Percentiles rank a stretch among this genome's conserved stretches.
Conservation (phyloP, 2,888 invertebrate genomes). For the Leptinotarsa haldemani region DNA sequence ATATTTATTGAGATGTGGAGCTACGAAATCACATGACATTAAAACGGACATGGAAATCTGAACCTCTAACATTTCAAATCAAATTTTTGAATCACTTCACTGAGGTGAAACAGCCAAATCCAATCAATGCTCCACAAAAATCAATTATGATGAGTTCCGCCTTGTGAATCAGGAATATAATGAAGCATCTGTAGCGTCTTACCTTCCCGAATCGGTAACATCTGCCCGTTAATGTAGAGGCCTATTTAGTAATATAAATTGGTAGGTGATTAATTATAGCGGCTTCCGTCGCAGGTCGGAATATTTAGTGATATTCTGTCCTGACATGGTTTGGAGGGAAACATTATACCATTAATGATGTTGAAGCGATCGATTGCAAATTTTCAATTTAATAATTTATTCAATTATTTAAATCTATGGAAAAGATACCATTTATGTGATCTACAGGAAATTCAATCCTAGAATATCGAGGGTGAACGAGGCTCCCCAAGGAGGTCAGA, state of each 20-base stretch:
- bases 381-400: no score
- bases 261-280: constrained; percentile 16
- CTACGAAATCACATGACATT: no score
- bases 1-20: no score
- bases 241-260: constrained; percentile 23
- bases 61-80: not conserved
- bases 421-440: no score
- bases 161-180: constrained; percentile 12
- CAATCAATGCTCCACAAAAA: not conserved
- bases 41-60: not conserved
- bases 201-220: constrained; percentile 15
- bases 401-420: no score
- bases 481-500: no score
- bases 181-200: constrained; percentile 28
- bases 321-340: not conserved
- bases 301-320: constrained; percentile 6
- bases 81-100: not conserved
- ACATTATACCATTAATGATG: not conserved
- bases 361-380: not conserved
- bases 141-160: constrained; percentile 19
- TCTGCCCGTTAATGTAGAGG: not conserved
- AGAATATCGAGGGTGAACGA: no score
- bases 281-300: constrained; percentile 5
- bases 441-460: no score
- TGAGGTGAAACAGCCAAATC: not conserved